These are phyloP conservation scores for Marcusenius ussheri DNA, from an alignment of 2,113 vertebrate genomes.

Conservation along the genomic window DNA sequence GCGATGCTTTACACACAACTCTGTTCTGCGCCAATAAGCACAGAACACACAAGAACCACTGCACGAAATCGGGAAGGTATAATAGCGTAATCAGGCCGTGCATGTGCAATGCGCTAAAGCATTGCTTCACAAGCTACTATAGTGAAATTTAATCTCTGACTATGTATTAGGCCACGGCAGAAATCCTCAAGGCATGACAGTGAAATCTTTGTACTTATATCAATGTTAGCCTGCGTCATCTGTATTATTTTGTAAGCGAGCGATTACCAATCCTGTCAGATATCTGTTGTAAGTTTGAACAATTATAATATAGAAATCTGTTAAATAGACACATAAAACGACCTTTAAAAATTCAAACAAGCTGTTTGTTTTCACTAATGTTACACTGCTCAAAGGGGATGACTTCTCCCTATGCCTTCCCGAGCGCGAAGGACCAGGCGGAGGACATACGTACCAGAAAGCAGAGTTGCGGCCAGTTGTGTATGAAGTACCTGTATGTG, in stretches of 20 bases:
- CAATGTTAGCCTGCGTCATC: not conserved
- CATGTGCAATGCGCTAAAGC: not conserved
- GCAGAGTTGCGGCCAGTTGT: conserved; percentile 99
- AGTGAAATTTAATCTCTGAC: not conserved
- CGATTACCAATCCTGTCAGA: not conserved
- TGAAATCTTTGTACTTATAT: not conserved
- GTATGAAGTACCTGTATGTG: conserved; percentile 99
- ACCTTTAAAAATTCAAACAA: not conserved
- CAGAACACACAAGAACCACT: not conserved
- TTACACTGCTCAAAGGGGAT: not conserved
- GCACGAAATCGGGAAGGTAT: not conserved
- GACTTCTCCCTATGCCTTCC: not conserved
- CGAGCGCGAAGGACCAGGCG: not conserved
- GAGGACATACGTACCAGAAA: conserved; percentile 86
- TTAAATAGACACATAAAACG: not conserved
- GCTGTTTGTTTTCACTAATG: not conserved
- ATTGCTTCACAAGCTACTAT: not conserved
- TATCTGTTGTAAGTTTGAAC: not conserved
- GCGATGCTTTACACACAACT: not conserved
- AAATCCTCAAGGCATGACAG: not conserved
- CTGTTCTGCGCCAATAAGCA: not conserved
- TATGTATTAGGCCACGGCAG: not conserved
- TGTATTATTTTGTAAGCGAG: not conserved
- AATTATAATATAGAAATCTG: not conserved
- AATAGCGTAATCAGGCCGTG: not conserved